These are phyloP conservation scores for Nicator chloris DNA, from an alignment of 2,113 vertebrate species.

Conservation along the genomic window DNA sequence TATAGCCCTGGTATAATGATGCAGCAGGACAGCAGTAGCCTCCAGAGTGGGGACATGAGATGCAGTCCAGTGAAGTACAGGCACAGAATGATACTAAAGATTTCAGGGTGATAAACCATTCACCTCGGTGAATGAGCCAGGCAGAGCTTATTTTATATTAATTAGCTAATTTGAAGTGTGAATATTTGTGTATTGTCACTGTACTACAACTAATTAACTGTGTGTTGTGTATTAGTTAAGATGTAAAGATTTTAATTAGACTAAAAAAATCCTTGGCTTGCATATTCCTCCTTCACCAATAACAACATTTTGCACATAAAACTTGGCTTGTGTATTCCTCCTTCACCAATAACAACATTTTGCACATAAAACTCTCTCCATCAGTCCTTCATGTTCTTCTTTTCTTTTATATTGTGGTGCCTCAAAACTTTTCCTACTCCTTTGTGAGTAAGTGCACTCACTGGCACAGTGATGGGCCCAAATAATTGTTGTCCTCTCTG, in stretches of 20 bases:
- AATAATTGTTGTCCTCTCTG: background rate
- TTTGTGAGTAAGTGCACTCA: background rate
- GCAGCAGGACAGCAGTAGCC: background rate
- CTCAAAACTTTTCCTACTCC: background rate
- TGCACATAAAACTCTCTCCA: background rate
- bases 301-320: background rate
- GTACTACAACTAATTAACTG: background rate
- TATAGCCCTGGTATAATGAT: background rate
- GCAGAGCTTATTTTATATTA: background rate
- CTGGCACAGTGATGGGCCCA: background rate
- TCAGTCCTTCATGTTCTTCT: background rate
- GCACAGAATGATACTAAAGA: background rate
- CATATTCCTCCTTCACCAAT: background rate
- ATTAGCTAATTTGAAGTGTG: background rate
- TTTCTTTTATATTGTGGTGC: background rate
- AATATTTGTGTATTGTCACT: background rate
- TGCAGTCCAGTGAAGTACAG: background rate
- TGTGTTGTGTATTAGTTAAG: background rate
- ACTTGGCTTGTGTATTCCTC: background rate
- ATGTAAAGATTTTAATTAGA: background rate
- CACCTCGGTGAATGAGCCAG: fast-evolving
- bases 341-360: background rate
- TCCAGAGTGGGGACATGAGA: background rate
- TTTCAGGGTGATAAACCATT: background rate
- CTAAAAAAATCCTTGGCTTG: background rate